Evolutionary conservation across 2,888 invertebrate genomes (phyloP).

Genomic region (Tipula vernalis): DNA sequence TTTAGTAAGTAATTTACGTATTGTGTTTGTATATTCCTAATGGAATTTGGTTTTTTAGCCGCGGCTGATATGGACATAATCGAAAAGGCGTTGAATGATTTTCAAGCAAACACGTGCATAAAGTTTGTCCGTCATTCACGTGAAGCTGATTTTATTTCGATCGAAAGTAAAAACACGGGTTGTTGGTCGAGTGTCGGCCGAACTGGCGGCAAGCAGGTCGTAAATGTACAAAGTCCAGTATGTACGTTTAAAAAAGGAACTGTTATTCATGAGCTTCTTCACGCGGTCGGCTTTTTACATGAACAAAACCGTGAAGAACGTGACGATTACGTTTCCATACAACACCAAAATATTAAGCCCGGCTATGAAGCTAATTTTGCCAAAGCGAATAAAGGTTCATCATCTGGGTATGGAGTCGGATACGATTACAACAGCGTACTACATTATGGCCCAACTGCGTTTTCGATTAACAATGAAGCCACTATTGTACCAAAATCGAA

Average conservation of each 20-base stretch:
- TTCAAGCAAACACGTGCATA: constrained; percentile 57
- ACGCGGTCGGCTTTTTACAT: constrained; percentile 60
- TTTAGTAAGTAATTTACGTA: constrained; percentile 39
- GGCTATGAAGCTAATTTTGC: constrained; percentile 53
- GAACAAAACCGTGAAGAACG: constrained; percentile 62
- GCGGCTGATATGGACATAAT: constrained; percentile 42
- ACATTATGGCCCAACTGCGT: constrained; percentile 60
- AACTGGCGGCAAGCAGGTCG: constrained; percentile 35
- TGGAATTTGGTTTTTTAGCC: constrained; percentile 10
- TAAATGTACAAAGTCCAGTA: constrained; percentile 51
- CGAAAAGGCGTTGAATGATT: constrained; percentile 51
- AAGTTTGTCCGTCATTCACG: constrained; percentile 44
- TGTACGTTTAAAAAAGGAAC: constrained; percentile 57
- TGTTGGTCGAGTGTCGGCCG: constrained; percentile 66
- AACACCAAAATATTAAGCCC: constrained; percentile 26
- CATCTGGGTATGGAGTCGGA: constrained; percentile 45
- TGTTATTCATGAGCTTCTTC: constrained; percentile 59
- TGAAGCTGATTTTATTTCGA: constrained; percentile 50
- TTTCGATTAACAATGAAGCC: constrained; percentile 48
- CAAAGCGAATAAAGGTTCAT: constrained; percentile 41
- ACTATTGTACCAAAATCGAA: constrained; percentile 46
- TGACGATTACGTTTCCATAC: constrained; percentile 43
- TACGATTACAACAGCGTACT: constrained; percentile 64
- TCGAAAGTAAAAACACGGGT: constrained; percentile 49
- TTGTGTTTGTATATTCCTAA: background rate